Base-by-base conservation (phyloP, 2,888 invertebrate genomes). In the Bursaphelenchus okinawaensis region DNA sequence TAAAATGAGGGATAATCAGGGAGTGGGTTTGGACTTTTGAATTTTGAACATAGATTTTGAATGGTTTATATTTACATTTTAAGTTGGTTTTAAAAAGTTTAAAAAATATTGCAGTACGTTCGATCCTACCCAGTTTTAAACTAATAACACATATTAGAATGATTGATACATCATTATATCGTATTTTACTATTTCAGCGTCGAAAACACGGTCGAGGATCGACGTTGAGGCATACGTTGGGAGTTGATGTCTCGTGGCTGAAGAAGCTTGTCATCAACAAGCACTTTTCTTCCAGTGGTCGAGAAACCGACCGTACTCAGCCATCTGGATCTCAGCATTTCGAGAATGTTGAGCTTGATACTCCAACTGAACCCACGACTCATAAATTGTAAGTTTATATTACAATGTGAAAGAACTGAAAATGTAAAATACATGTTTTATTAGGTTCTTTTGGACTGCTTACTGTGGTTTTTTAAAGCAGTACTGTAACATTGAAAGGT, bases 231-330 rank as follows among this genome's bases (percentile, higher is more conserved):
- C 82, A 82, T 56, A 82, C 82, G 0, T 57, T 82, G 12, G 80
- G 76, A 8, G 80, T 82, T 20, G 82, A 82, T 67, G 78, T 80
- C 16, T 73, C 76, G 52, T 81, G 81, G 81, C 62, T 81, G 52
- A 80, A 81, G 60, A 52, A 59, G 12, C 40, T 74, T 4, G 69
- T 74, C 20, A 64, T 55, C 27, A 69, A 51, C 57, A 56, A 52
- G n/a, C 60, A 51, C 16, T 51, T 50, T 4, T 51, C 51, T 8
- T n/a, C 60, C 22, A 27, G 24, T 4, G 40, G 22, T 40, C 31
- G 40, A 20, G 51, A 50, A 3, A 20, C 22, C 60, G 29, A 12
- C 16, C 16, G 40, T 16, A 40, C 40, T 40, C 40, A 40, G 40
- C 40, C 40, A 40, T 40, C 40, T n/a, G 40, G 40, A 40, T 40